Conservation (phyloP, 1,140 invertebrate genomes). For the Dendrolimus punctatus region DNA sequence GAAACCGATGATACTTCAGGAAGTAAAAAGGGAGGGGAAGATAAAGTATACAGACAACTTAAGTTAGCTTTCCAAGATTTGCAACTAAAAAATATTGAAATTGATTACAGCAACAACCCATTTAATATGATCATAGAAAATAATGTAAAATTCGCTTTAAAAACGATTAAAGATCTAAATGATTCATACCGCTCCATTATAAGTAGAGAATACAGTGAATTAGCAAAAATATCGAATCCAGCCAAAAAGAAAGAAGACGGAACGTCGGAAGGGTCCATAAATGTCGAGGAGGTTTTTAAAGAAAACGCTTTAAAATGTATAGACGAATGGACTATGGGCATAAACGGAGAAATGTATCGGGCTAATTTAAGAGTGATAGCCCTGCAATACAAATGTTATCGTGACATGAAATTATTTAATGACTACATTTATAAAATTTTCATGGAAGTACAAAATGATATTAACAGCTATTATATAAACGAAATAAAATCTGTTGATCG, state of each 20-base stretch:
- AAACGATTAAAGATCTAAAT: slow-evolving; percentile 52
- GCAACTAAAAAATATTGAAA: slow-evolving; percentile 47
- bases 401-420: slow-evolving; percentile 64
- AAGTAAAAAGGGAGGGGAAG: slow-evolving; percentile 46
- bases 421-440: slow-evolving; percentile 55
- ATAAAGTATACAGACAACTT: slow-evolving; percentile 49
- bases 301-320: slow-evolving; percentile 53
- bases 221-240: slow-evolving; percentile 38
- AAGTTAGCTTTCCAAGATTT: slow-evolving; percentile 44
- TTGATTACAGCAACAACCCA: slow-evolving; percentile 60
- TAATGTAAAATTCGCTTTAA: slow-evolving; percentile 55
- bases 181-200: slow-evolving; percentile 47
- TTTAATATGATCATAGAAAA: slow-evolving; percentile 53
- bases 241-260: slow-evolving; percentile 45
- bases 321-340: slow-evolving; percentile 71
- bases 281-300: slow-evolving; percentile 44
- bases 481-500: slow-evolving; percentile 73
- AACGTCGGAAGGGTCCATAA: slow-evolving; percentile 36
- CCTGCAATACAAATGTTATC: slow-evolving; percentile 47
- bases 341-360: slow-evolving; percentile 70
- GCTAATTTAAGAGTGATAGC: slow-evolving; percentile 55
- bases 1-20: slow-evolving; percentile 42
- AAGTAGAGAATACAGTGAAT: slow-evolving; percentile 47
- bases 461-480: slow-evolving; percentile 68
- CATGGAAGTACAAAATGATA: slow-evolving; percentile 52